Evolutionary conservation across 2,797 vertebrate genomes (phyloP).

Genomic region (Hephaestus fuliginosus): DNA sequence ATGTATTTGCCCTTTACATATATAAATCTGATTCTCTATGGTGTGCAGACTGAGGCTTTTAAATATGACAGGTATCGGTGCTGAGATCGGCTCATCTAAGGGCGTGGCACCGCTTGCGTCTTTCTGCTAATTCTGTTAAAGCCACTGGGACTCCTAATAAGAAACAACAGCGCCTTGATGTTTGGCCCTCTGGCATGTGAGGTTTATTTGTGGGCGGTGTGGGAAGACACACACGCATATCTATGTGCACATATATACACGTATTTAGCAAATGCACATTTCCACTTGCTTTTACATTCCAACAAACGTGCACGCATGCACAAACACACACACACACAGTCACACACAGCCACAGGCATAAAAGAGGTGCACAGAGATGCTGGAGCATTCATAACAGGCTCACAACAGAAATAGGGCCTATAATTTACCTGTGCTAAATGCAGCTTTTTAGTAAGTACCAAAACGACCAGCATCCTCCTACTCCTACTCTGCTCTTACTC

Average conservation of each 20-base stretch:
- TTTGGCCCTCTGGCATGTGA: slow-evolving; percentile 77
- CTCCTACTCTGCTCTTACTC: slow-evolving; percentile 50
- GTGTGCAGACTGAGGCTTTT: slow-evolving; percentile 47
- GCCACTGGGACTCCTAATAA: slow-evolving; percentile 77
- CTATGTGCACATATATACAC: slow-evolving; percentile 45
- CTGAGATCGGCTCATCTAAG: slow-evolving; percentile 69
- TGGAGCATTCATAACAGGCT: slow-evolving; percentile 69
- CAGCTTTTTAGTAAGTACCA: slow-evolving; percentile 73
- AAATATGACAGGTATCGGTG: slow-evolving; percentile 76
- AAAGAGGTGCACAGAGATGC: slow-evolving; percentile 60
- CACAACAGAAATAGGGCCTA: slow-evolving; percentile 70
- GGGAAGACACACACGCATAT: slow-evolving; percentile 60
- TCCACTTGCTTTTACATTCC: slow-evolving; percentile 23
- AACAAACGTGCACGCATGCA: slow-evolving; percentile 17
- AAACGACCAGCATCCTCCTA: slow-evolving; percentile 61
- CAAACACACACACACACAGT: slow-evolving; percentile 27
- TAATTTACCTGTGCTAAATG: slow-evolving; percentile 80
- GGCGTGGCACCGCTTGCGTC: slow-evolving; percentile 48
- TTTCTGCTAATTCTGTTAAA: slow-evolving; percentile 75
- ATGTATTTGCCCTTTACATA: slow-evolving; percentile 72
- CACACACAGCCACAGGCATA: slow-evolving; percentile 59
- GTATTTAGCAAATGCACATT: slow-evolving; percentile 49
- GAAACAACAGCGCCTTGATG: slow-evolving; percentile 76
- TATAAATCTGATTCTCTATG: slow-evolving; percentile 63
- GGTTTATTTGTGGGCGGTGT: slow-evolving; percentile 79